phyloP scores from a whole-genome alignment of 2,888 invertebrate species.

The Ennomos quercinarius region DNA sequence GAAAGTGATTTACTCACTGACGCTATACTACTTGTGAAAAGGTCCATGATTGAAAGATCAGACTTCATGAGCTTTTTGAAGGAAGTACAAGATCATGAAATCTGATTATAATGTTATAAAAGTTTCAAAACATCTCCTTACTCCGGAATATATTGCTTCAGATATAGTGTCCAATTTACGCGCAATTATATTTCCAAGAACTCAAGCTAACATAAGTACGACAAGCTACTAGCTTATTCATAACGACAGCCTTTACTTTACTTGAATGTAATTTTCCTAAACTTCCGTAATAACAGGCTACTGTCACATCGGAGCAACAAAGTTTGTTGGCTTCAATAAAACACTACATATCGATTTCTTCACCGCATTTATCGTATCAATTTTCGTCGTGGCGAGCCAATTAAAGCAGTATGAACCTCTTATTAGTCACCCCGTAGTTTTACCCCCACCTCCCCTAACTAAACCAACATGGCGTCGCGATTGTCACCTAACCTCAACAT shows the following conservation, averaged over 20 bases:
- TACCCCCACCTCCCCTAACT: constrained; percentile 63
- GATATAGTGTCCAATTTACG: too few species aligned
- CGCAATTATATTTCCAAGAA: constrained; percentile 5
- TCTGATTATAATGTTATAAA: too few species aligned
- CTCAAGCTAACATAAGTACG: constrained; percentile 3
- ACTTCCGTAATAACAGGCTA: constrained; percentile 25
- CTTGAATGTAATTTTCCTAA: constrained; percentile 21
- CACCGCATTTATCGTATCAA: constrained; percentile 58
- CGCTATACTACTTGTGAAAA: too few species aligned
- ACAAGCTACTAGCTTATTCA: constrained; percentile 24
- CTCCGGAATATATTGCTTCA: too few species aligned
- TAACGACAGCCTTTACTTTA: constrained; percentile 18
- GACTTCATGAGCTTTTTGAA: too few species aligned
- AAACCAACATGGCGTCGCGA: constrained; percentile 83
- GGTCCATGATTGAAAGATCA: too few species aligned
- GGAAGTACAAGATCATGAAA: too few species aligned
- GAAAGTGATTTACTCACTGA: too few species aligned
- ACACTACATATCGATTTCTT: constrained; percentile 66
- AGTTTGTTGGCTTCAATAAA: constrained; percentile 59
- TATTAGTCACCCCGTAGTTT: constrained; percentile 71
- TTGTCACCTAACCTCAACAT: constrained; percentile 77
- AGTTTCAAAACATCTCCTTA: too few species aligned
- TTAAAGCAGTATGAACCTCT: constrained; percentile 80
- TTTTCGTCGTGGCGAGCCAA: constrained; percentile 75
- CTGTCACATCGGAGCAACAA: constrained; percentile 11